These are phyloP conservation scores for Ceratitis capitata DNA, from an alignment of 1,140 invertebrate species.

Conservation along the genomic window DNA sequence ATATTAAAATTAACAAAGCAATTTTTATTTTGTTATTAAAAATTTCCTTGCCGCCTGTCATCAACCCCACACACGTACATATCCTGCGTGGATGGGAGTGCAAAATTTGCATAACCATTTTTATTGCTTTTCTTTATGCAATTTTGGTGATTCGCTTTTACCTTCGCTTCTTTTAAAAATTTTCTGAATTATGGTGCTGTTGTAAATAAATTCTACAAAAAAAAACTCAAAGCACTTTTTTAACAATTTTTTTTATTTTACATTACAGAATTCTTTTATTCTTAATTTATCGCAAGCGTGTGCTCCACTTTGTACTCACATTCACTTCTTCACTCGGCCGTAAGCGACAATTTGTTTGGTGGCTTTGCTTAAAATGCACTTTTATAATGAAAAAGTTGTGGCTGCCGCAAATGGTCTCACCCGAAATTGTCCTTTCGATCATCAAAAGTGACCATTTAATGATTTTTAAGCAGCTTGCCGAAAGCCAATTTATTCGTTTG, in stretches of 20 bases:
- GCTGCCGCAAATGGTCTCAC: constrained; percentile 13
- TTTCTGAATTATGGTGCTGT: not conserved
- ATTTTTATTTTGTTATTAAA: constrained; percentile 46
- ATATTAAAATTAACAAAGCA: constrained; percentile 45
- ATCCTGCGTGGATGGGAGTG: not conserved
- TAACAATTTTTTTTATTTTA: not conserved
- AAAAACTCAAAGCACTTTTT: not conserved
- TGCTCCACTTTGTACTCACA: not conserved
- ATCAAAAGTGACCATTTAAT: not conserved
- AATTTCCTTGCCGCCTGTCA: constrained; percentile 28
- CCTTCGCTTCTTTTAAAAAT: not conserved
- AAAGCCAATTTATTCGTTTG: constrained; percentile 8
- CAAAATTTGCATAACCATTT: not conserved
- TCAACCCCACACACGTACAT: not conserved
- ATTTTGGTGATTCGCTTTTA: not conserved
- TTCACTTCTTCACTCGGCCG: not conserved
- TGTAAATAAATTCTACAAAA: not conserved
- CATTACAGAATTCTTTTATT: not conserved
- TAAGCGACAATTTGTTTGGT: not conserved
- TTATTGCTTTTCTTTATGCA: not conserved
- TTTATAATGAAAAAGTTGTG: constrained; percentile 6
- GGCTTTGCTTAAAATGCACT: not conserved
- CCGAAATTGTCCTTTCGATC: not conserved
- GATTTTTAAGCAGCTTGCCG: not conserved
- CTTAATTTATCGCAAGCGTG: not conserved